phyloP scores from a whole-genome alignment of 2,113 vertebrate species.

The Coryphaenoides rupestris region DNA sequence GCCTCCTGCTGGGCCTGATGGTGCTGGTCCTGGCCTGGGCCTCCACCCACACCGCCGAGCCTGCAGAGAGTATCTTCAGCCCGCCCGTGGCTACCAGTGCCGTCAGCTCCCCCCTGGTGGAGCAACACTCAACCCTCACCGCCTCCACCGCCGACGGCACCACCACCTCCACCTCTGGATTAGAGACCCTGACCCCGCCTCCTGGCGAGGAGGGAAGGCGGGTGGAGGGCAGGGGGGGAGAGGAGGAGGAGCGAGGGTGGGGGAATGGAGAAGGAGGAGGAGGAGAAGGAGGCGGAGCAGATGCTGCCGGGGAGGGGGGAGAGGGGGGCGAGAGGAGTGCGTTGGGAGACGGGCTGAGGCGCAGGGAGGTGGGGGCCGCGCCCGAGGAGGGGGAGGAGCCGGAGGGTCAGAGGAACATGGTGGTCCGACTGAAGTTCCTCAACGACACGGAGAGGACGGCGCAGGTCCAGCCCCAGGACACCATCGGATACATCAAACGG shows the following conservation, averaged over 20 bases:
- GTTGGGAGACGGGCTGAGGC: constrained; percentile 61
- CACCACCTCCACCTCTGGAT: constrained; percentile 17
- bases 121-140: background rate
- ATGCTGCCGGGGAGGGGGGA: constrained; percentile 5
- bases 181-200: constrained; percentile 13
- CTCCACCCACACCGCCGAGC: constrained; percentile 85
- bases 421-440: constrained; percentile 89
- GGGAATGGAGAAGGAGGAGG: background rate
- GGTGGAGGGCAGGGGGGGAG: constrained; percentile 12
- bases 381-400: constrained; percentile 19
- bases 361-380: constrained; percentile 38
- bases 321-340: constrained; percentile 26
- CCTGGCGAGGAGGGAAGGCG: constrained; percentile 17
- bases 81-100: background rate
- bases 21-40: constrained; percentile 87
- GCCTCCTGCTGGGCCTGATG: constrained; percentile 68
- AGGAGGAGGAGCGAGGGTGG: constrained; percentile 8
- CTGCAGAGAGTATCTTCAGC: constrained; percentile 59
- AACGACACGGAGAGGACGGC: constrained; percentile 91
- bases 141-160: constrained; percentile 3
- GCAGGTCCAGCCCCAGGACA: constrained; percentile 80
- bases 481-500: constrained; percentile 85
- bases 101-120: background rate
- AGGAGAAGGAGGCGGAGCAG: constrained; percentile 19
- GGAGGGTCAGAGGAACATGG: constrained; percentile 64